These are phyloP conservation scores for Ctenopoma multispine DNA, from an alignment of 2,797 vertebrate genomes.

Conservation along the genomic window DNA sequence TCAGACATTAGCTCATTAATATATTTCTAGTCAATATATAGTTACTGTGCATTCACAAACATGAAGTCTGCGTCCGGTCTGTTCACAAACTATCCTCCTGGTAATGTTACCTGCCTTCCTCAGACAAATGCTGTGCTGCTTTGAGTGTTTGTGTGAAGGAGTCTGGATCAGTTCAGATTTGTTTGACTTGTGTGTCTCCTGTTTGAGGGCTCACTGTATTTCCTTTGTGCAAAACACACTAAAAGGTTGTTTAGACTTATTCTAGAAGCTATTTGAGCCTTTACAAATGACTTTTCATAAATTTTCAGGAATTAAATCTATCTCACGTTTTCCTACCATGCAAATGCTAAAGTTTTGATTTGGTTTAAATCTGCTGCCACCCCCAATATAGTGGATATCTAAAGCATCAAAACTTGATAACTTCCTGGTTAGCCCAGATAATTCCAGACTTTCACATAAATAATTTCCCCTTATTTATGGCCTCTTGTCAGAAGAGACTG, in stretches of 20 bases:
- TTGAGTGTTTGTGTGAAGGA: constrained; percentile 27
- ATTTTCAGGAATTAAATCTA: background rate
- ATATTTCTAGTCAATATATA: no score
- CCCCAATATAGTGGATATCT: background rate
- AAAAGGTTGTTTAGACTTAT: background rate
- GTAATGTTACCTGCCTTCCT: background rate
- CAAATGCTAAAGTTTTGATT: no score
- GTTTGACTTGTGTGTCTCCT: constrained; percentile 37
- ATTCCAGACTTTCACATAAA: no score
- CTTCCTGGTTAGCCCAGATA: no score
- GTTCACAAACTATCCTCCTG: background rate
- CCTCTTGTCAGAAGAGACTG: no score
- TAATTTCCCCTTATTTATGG: no score
- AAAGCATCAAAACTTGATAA: background rate
- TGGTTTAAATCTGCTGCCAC: no score
- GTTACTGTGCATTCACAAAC: background rate
- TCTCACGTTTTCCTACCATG: background rate
- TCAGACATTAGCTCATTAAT: background rate
- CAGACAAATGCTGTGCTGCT: constrained; percentile 16
- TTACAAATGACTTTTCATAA: background rate
- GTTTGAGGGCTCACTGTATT: constrained; percentile 14
- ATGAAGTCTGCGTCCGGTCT: background rate
- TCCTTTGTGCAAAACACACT: constrained; percentile 4
- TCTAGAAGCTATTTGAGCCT: background rate
- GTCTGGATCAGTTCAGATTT: constrained; percentile 20